These are phyloP conservation scores for Zhuqinia jingwanae DNA, from an alignment of 2,888 invertebrate species.

Conservation along the genomic window DNA sequence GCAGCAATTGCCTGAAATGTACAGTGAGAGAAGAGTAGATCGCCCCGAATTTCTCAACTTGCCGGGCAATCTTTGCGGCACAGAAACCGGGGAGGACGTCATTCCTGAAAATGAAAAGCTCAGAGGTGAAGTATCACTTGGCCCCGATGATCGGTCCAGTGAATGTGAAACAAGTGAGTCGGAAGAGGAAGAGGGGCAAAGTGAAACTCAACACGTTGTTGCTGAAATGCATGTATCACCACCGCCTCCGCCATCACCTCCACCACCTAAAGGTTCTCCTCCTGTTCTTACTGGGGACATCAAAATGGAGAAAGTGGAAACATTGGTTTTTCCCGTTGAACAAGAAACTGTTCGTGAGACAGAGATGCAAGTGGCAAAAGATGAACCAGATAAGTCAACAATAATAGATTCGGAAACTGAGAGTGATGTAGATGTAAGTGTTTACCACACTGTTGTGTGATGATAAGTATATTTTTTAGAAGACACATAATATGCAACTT, in stretches of 20 bases:
- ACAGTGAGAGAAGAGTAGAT: conserved; percentile 42
- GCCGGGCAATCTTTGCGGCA: too few species aligned
- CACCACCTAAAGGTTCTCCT: background rate
- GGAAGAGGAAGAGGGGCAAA: conserved; percentile 28
- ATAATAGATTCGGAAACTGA: too few species aligned
- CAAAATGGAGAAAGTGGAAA: background rate
- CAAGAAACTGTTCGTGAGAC: conserved; percentile 1
- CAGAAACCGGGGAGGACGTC: background rate
- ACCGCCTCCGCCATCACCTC: conserved; percentile 5
- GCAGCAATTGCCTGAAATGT: background rate
- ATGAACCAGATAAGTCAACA: too few species aligned
- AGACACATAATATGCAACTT: too few species aligned
- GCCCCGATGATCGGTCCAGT: conserved; percentile 17
- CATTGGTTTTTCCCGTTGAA: background rate
- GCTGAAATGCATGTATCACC: conserved; percentile 40
- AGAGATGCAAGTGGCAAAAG: background rate
- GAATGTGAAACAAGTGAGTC: conserved; percentile 39
- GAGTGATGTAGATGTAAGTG: too few species aligned
- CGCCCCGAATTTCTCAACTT: conserved; percentile 24
- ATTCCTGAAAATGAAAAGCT: background rate
- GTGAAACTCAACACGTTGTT: background rate
- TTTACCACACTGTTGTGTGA: too few species aligned
- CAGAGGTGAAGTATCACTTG: conserved; percentile 10
- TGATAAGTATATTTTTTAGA: too few species aligned
- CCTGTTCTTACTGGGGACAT: background rate